phyloP scores from a whole-genome alignment of 2,888 invertebrate species.

The Busseola fusca region DNA sequence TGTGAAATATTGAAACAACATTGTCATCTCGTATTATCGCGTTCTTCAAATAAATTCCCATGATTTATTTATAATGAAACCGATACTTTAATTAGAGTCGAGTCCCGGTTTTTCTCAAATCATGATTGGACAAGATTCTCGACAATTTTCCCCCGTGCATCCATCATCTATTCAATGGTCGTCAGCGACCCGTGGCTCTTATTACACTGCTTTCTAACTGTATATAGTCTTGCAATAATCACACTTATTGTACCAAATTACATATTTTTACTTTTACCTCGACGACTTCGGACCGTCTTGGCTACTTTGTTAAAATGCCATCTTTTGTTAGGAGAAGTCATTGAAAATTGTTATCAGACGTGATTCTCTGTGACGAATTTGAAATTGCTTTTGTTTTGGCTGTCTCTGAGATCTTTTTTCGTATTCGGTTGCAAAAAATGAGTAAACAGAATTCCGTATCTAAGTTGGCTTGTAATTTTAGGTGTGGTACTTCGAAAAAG shows the following conservation, averaged over 20 bases:
- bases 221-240: constrained; percentile 66
- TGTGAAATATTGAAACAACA: constrained; percentile 27
- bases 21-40: constrained; percentile 11
- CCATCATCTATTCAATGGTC: constrained; percentile 50
- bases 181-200: constrained; percentile 60
- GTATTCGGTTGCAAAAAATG: constrained; percentile 56
- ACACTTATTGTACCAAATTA: constrained; percentile 69
- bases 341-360: constrained; percentile 41
- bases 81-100: constrained; percentile 13
- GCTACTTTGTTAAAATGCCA: constrained; percentile 29
- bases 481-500: constrained; percentile 25
- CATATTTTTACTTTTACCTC: constrained; percentile 61
- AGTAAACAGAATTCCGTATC: constrained; percentile 49
- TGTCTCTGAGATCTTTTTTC: constrained; percentile 35
- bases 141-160: constrained; percentile 50
- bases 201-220: constrained; percentile 72
- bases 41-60: constrained; percentile 10
- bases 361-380: constrained; percentile 57
- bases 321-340: constrained; percentile 47
- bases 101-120: constrained; percentile 26
- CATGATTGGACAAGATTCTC: constrained; percentile 51
- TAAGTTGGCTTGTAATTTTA: constrained; percentile 54
- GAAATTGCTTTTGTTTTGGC: constrained; percentile 55
- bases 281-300: constrained; percentile 37
- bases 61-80: constrained; percentile 14